A percentile compares a stretch with the other conserved stretches of the same genome.
These are phyloP conservation scores for Melinaea menophilus DNA, from an alignment of 2,888 invertebrate species.

Conservation along the genomic window DNA sequence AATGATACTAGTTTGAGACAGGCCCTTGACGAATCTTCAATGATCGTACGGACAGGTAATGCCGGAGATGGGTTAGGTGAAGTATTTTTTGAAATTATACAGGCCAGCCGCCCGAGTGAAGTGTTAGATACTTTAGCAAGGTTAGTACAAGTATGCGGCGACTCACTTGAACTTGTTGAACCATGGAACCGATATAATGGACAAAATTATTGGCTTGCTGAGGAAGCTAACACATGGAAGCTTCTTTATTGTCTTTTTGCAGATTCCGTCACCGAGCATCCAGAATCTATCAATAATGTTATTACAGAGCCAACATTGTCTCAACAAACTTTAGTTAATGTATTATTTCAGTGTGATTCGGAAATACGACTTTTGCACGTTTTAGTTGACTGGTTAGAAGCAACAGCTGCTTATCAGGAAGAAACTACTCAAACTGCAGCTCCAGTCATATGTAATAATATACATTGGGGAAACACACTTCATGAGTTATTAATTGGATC, in stretches of 20 bases:
- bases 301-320: conserved; percentile 62
- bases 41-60: conserved; percentile 50
- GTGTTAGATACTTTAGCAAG: conserved; percentile 80
- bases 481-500: conserved; percentile 82
- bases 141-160: conserved; percentile 81
- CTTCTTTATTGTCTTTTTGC: conserved; percentile 88
- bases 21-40: conserved; percentile 66
- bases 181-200: conserved; percentile 71
- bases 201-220: conserved; percentile 81
- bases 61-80: conserved; percentile 61
- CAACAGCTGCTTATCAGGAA: conserved; percentile 90
- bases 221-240: conserved; percentile 94
- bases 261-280: conserved; percentile 83
- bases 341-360: conserved; percentile 70
- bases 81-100: conserved; percentile 71
- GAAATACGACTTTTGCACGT: conserved; percentile 85
- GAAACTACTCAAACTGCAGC: conserved; percentile 65
- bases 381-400: conserved; percentile 95
- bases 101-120: conserved; percentile 66
- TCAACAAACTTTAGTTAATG: conserved; percentile 60
- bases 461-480: conserved; percentile 95
- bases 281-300: conserved; percentile 70
- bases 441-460: conserved; percentile 75
- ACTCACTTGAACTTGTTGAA: conserved; percentile 76
- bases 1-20: conserved; percentile 70